phyloP scores from a whole-genome alignment of 1,140 invertebrate genomes.

The Pachypeltis micranthus region DNA sequence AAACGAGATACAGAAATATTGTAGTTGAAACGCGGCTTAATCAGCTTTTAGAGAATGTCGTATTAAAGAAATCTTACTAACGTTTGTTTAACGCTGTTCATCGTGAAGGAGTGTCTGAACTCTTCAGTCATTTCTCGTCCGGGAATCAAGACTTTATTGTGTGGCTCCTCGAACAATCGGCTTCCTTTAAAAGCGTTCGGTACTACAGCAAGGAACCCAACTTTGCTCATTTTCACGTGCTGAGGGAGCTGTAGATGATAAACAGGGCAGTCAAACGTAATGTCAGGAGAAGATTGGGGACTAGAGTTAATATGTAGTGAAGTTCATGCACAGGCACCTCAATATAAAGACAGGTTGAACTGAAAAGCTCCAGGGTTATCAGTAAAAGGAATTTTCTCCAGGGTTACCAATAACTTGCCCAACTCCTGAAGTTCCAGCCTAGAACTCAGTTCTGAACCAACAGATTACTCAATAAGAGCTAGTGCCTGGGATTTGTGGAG shows the following conservation, averaged over 20 bases:
- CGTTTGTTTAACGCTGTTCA: not conserved
- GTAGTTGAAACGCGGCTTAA: not conserved
- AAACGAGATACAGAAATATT: not conserved
- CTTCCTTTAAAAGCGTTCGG: slow-evolving; percentile 9
- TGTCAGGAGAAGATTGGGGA: too few relatives aligned
- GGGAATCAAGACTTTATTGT: slow-evolving; percentile 3
- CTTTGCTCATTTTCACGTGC: slow-evolving; percentile 14
- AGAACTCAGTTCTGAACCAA: too few relatives aligned
- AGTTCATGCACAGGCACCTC: too few relatives aligned
- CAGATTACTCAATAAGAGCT: too few relatives aligned
- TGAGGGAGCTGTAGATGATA: slow-evolving; percentile 12
- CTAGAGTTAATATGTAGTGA: too few relatives aligned
- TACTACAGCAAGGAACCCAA: slow-evolving; percentile 15
- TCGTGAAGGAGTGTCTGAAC: not conserved
- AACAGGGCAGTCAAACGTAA: too few relatives aligned
- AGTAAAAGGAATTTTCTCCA: too few relatives aligned
- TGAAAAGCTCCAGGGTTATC: too few relatives aligned
- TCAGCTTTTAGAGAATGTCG: not conserved
- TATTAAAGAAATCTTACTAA: not conserved
- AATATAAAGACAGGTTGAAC: too few relatives aligned
- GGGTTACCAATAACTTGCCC: too few relatives aligned
- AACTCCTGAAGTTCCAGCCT: too few relatives aligned
- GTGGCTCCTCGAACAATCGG: not conserved
- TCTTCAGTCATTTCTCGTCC: not conserved
- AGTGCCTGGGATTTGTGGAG: too few relatives aligned